These are phyloP conservation scores for Myotis planiceps DNA, from an alignment of 2,797 vertebrate genomes.

Conservation along the genomic window DNA sequence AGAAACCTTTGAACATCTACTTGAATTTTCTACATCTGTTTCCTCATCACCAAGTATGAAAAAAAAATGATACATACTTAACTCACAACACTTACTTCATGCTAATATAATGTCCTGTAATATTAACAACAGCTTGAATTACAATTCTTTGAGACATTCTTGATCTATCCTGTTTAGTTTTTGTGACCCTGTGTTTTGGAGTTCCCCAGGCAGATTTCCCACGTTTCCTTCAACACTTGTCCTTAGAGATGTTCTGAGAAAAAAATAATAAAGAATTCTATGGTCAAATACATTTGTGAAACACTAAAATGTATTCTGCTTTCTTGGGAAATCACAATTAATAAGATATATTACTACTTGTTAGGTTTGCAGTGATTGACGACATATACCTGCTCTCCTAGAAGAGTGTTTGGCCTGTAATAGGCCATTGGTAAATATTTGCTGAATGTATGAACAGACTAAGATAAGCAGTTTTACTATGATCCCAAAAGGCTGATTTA, in stretches of 20 bases:
- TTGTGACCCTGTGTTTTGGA: not conserved
- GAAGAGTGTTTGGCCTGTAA: not conserved
- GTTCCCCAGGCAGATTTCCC: not conserved
- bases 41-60: constrained; percentile 21
- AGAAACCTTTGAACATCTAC: not conserved
- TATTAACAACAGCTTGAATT: not conserved
- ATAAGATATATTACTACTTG: not conserved
- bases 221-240: not conserved
- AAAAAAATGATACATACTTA: not conserved
- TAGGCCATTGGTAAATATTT: constrained; percentile 16
- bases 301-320: not conserved
- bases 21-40: constrained; percentile 6
- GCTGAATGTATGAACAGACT: constrained; percentile 3
- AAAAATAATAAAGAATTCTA: not conserved
- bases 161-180: not conserved
- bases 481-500: not conserved
- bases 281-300: not conserved
- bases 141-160: not conserved
- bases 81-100: not conserved
- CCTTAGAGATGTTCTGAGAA: constrained; percentile 11
- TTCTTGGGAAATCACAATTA: not conserved
- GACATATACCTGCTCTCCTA: not conserved
- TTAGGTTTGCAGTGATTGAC: not conserved
- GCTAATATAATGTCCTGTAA: not conserved
- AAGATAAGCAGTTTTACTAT: not conserved